Conservation (phyloP, 2,797 vertebrate genomes). For the Ataeniobius toweri region DNA sequence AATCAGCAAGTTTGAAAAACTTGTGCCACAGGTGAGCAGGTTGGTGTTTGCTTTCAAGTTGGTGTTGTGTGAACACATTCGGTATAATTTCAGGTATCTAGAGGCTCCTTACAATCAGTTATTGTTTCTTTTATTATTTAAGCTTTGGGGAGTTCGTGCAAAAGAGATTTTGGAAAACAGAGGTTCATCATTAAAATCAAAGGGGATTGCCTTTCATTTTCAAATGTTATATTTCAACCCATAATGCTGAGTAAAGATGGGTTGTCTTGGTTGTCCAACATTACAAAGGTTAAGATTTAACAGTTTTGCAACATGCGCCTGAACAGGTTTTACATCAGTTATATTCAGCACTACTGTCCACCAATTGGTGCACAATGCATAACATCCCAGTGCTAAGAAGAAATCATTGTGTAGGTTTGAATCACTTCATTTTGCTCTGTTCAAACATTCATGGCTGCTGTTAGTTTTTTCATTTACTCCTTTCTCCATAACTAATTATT, state of each 20-base stretch:
- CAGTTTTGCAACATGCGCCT: not conserved
- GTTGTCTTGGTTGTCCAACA: not conserved
- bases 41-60: slow-evolving; percentile 4
- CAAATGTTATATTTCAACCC: not conserved
- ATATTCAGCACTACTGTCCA: not conserved
- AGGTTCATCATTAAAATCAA: not conserved
- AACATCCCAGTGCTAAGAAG: not conserved
- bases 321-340: not conserved
- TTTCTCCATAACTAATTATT: not conserved
- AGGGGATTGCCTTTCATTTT: not conserved
- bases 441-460: not conserved
- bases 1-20: slow-evolving; percentile 22
- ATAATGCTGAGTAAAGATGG: not conserved
- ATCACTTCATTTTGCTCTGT: not conserved
- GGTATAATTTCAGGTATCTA: slow-evolving; percentile 5
- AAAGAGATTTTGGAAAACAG: not conserved
- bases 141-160: not conserved
- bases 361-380: not conserved
- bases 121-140: slow-evolving; percentile 24
- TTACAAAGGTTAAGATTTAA: not conserved
- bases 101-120: slow-evolving; percentile 17
- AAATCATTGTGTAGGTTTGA: not conserved
- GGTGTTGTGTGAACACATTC: not conserved
- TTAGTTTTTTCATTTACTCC: too few relatives aligned
- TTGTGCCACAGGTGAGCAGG: slow-evolving; percentile 10